These are phyloP conservation scores for Calliphora vicina DNA, from an alignment of 1,140 invertebrate species.

Conservation along the genomic window DNA sequence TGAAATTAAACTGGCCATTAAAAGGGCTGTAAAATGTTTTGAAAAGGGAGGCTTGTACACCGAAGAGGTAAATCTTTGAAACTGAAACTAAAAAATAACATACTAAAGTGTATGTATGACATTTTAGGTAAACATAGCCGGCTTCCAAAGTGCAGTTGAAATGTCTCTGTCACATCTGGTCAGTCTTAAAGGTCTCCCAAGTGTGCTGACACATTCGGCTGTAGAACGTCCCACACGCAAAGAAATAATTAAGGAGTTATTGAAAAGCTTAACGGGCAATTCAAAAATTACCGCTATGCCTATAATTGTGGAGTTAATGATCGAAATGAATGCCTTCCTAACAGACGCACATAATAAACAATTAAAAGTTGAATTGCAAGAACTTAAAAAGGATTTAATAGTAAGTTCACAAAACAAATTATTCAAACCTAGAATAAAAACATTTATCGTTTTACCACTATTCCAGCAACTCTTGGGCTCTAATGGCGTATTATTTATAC, in stretches of 20 bases:
- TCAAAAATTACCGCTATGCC: slow-evolving; percentile 54
- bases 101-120: neutral
- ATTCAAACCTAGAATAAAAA: too few species aligned
- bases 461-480: slow-evolving; percentile 68
- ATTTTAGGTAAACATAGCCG: slow-evolving; percentile 18
- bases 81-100: too few species aligned
- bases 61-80: slow-evolving; percentile 48
- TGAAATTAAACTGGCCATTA: slow-evolving; percentile 47
- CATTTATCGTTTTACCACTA: neutral
- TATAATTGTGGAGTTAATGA: slow-evolving; percentile 52
- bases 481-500: slow-evolving; percentile 78
- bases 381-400: slow-evolving; percentile 43
- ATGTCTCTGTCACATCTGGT: slow-evolving; percentile 44
- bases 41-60: slow-evolving; percentile 43
- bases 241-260: slow-evolving; percentile 46
- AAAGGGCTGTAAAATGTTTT: slow-evolving; percentile 47
- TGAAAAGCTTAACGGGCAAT: slow-evolving; percentile 50
- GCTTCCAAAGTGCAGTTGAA: slow-evolving; percentile 47
- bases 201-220: slow-evolving; percentile 50
- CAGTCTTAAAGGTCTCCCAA: slow-evolving; percentile 52
- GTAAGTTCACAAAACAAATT: slow-evolving; percentile 38
- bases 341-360: slow-evolving; percentile 36
- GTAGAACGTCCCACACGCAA: slow-evolving; percentile 43
- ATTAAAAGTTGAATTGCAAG: slow-evolving; percentile 44
- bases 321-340: slow-evolving; percentile 46